These are phyloP conservation scores for Lepidurus couesii DNA, from an alignment of 1,140 invertebrate species.

Conservation along the genomic window DNA sequence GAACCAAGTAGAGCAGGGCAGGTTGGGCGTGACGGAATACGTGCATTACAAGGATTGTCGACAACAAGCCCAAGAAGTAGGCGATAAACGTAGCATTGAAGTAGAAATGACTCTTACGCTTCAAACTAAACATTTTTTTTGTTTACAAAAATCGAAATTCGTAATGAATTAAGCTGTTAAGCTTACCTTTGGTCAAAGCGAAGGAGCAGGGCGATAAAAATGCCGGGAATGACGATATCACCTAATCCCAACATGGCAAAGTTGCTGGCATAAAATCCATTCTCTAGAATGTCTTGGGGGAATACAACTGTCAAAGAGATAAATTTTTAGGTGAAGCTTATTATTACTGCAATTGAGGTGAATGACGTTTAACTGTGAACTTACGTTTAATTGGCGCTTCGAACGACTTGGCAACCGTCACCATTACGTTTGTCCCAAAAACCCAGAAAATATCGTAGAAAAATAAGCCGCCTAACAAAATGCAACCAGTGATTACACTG, in stretches of 20 bases:
- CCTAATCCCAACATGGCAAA: conserved; percentile 98
- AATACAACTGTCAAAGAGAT: conserved; percentile 73
- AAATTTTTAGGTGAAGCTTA: not conserved
- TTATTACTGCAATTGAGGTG: not conserved
- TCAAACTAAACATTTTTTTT: no score
- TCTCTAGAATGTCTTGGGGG: conserved; percentile 92
- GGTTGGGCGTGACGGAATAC: conserved; percentile 98
- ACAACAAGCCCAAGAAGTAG: conserved; percentile 86
- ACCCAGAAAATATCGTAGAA: conserved; percentile 99
- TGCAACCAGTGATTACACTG: conserved; percentile 91
- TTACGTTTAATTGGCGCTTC: conserved; percentile 97
- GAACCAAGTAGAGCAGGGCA: conserved; percentile 93
- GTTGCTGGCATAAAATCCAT: conserved; percentile 84
- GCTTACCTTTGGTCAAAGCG: conserved; percentile 80
- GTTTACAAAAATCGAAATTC: conserved; percentile 41
- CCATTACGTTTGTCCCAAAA: conserved; percentile 99
- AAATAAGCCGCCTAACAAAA: conserved; percentile 91
- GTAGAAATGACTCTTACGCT: conserved; percentile 80
- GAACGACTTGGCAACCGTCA: conserved; percentile 99
- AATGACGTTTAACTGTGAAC: not conserved
- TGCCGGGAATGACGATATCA: conserved; percentile 98
- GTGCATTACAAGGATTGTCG: conserved; percentile 97
- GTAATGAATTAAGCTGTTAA: not conserved
- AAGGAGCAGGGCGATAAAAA: conserved; percentile 94
- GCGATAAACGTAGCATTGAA: conserved; percentile 91